Evolutionary conservation across 2,888 invertebrate genomes (phyloP).

Genomic region (Priocnemis perturbator): DNA sequence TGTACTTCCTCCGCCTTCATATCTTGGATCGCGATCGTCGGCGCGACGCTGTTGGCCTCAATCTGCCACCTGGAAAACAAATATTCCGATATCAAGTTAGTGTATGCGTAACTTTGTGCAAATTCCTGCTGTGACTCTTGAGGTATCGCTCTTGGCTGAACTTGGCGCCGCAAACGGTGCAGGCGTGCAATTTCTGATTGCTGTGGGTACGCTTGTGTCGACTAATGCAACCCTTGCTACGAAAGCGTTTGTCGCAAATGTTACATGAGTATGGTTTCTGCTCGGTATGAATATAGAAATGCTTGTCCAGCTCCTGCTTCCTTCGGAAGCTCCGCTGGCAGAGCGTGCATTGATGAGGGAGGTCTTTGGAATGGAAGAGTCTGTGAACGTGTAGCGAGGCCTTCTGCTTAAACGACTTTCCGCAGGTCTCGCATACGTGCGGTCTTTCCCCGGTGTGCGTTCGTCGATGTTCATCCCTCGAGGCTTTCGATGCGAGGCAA

Average conservation of each 20-base stretch:
- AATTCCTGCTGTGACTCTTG: slow-evolving; percentile 75
- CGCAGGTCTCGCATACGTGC: slow-evolving; percentile 77
- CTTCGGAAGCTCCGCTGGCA: slow-evolving; percentile 81
- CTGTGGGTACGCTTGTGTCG: slow-evolving; percentile 78
- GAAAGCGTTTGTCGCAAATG: slow-evolving; percentile 78
- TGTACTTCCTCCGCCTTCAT: slow-evolving; percentile 35
- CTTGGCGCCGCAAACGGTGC: slow-evolving; percentile 73
- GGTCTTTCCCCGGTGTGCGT: slow-evolving; percentile 67
- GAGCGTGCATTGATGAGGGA: slow-evolving; percentile 79
- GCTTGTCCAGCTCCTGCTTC: slow-evolving; percentile 78
- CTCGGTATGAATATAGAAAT: slow-evolving; percentile 80
- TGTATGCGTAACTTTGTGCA: slow-evolving; percentile 38
- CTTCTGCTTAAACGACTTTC: slow-evolving; percentile 81
- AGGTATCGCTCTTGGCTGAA: slow-evolving; percentile 78
- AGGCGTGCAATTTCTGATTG: slow-evolving; percentile 77
- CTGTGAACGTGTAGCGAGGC: slow-evolving; percentile 81
- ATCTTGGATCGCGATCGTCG: slow-evolving; percentile 27
- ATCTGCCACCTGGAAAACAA: slow-evolving; percentile 57
- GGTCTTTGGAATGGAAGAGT: slow-evolving; percentile 78
- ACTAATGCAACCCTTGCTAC: slow-evolving; percentile 79
- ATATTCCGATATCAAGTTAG: slow-evolving; percentile 41
- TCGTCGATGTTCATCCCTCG: slow-evolving; percentile 65
- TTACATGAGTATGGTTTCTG: slow-evolving; percentile 80
- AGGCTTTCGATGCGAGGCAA: slow-evolving; percentile 58
- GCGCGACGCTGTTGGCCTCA: slow-evolving; percentile 25